A percentile compares a stretch with the other conserved stretches of the same genome.
These are phyloP conservation scores for Hemibagrus guttatus DNA, from an alignment of 2,797 vertebrate genomes.

Conservation along the genomic window DNA sequence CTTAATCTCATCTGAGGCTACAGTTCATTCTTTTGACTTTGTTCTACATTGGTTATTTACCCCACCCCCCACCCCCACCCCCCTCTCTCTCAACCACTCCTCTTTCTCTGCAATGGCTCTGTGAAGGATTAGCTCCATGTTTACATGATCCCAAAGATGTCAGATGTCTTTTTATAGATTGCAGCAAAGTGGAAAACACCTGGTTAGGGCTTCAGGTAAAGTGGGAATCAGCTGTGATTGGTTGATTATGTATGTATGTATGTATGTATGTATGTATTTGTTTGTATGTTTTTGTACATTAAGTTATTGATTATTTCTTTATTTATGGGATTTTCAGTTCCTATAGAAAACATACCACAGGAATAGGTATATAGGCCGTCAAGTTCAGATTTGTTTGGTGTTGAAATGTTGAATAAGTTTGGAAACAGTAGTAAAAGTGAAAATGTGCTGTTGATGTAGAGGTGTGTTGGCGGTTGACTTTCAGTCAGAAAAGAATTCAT, in stretches of 20 bases:
- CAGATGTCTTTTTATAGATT: not conserved
- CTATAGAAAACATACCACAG: not conserved
- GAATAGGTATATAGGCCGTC: not conserved
- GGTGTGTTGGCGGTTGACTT: not conserved
- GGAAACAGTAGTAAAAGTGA: not conserved
- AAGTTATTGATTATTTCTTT: not conserved
- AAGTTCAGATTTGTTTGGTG: not conserved
- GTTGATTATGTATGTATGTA: not conserved
- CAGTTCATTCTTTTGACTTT: not conserved
- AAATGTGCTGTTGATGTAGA: not conserved
- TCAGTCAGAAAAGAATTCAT: not conserved
- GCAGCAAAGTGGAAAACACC: not conserved
- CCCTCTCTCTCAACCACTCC: too few species aligned
- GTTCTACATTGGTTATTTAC: not conserved
- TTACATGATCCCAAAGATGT: not conserved
- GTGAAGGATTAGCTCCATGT: too few species aligned
- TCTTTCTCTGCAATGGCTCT: too few species aligned
- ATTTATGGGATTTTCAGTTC: not conserved
- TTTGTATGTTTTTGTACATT: not conserved
- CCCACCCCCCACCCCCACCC: too few species aligned
- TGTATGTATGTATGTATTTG: too few species aligned
- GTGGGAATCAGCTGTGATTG: not conserved
- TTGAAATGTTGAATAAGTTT: not conserved
- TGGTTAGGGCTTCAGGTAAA: not conserved
- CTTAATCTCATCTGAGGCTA: not conserved